Evolutionary conservation across 1,140 invertebrate genomes (phyloP).

Genomic region (Dendrolimus kikuchii): DNA sequence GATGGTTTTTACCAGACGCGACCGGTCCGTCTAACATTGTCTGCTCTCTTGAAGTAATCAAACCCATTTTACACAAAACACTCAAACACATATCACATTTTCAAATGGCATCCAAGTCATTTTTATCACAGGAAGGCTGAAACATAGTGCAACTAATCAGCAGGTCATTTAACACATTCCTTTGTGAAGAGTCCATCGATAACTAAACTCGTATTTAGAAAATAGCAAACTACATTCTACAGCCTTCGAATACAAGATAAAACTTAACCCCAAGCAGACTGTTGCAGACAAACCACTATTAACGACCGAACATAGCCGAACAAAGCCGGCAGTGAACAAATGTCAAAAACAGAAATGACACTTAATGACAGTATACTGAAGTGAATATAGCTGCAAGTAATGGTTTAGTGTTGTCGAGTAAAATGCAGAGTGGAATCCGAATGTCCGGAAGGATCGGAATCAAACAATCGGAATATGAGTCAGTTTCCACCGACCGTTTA

Average conservation of each 20-base stretch:
- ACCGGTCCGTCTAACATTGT: conserved; percentile 67
- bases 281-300: too few species aligned
- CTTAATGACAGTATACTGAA: conserved; percentile 18
- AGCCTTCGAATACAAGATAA: too few species aligned
- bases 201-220: too few species aligned
- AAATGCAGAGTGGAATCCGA: too few species aligned
- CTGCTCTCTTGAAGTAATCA: conserved; percentile 68
- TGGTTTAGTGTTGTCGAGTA: too few species aligned
- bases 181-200: too few species aligned
- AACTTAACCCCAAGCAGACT: too few species aligned
- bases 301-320: conserved; percentile 22
- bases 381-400: conserved; percentile 7
- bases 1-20: conserved; percentile 58
- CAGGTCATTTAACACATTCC: conserved; percentile 34
- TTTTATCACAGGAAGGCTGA: conserved; percentile 61
- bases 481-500: too few species aligned
- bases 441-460: too few species aligned
- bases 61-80: conserved; percentile 66
- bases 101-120: conserved; percentile 39
- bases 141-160: conserved; percentile 30
- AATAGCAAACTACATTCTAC: too few species aligned
- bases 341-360: conserved; percentile 7
- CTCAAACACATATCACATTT: conserved; percentile 46
- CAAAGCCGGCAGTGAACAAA: conserved; percentile 13
- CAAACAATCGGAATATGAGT: too few species aligned